Conservation (phyloP, 2,797 vertebrate genomes). For the Chaetophractus vellerosus region DNA sequence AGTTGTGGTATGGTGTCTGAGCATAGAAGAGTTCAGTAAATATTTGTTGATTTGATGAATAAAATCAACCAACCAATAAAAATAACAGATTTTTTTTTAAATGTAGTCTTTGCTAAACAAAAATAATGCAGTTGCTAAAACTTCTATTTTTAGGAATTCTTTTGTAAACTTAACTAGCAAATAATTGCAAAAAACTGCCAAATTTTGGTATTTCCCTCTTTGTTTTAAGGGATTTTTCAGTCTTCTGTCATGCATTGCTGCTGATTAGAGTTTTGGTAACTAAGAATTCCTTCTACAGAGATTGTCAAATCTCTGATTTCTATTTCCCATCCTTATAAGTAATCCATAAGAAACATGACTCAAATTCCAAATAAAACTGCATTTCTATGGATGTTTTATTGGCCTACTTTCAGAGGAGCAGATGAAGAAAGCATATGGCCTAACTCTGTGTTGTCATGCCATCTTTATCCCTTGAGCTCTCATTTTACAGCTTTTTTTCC, state of each 20-base stretch:
- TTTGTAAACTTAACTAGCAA: constrained; percentile 18
- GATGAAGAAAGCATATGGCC: constrained; percentile 31
- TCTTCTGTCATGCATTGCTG: background rate
- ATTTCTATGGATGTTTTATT: constrained; percentile 5
- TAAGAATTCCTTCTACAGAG: background rate
- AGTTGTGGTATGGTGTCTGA: background rate
- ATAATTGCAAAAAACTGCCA: background rate
- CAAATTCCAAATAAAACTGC: constrained; percentile 39
- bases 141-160: background rate
- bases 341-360: constrained; percentile 14
- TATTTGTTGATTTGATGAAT: background rate
- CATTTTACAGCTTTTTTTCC: background rate
- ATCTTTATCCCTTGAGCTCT: constrained; percentile 35
- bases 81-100: background rate
- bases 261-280: constrained; percentile 48
- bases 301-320: background rate
- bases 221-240: constrained; percentile 63
- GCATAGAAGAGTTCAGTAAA: background rate
- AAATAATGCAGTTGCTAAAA: constrained; percentile 33
- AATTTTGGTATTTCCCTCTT: constrained; percentile 50
- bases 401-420: constrained; percentile 31
- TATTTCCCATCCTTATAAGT: constrained; percentile 27
- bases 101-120: constrained; percentile 46
- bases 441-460: background rate
- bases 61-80: constrained; percentile 57